A percentile compares a stretch with the other conserved stretches of the same genome.
These are phyloP conservation scores for Cydia splendana DNA, from an alignment of 1,140 invertebrate species.

Conservation along the genomic window DNA sequence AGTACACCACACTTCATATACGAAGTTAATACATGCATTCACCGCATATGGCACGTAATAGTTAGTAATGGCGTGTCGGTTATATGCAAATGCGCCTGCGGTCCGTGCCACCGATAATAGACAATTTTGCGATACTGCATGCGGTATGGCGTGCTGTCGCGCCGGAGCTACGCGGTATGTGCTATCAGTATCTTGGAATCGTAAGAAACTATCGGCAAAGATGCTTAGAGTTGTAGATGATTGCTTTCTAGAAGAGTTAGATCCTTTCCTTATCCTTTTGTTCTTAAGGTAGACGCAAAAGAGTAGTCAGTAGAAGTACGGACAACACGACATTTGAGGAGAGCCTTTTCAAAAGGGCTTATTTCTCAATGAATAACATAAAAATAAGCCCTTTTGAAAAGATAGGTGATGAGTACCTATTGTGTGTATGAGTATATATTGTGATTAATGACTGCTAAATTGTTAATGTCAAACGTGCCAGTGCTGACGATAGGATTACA, in stretches of 20 bases:
- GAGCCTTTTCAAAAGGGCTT: no score
- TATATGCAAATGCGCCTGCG: conserved; percentile 30
- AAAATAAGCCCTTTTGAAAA: no score
- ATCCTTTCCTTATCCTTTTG: not conserved
- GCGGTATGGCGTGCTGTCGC: conserved; percentile 12
- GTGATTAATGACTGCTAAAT: no score
- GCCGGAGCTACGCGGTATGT: not conserved
- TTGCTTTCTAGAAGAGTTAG: conserved; percentile 2
- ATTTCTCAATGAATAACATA: no score
- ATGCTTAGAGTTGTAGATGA: not conserved
- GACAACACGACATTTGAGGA: no score
- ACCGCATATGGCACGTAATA: conserved; percentile 29
- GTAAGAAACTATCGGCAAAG: not conserved
- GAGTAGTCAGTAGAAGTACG: no score
- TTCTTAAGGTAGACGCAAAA: no score
- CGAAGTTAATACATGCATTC: not conserved
- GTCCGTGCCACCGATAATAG: conserved; percentile 27
- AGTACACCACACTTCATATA: not conserved
- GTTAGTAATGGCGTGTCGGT: conserved; percentile 28
- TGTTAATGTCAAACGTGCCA: no score
- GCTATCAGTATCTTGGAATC: not conserved
- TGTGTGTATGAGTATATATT: no score
- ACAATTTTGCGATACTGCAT: conserved; percentile 33
- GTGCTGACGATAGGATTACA: no score
- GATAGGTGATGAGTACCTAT: no score